A percentile compares a stretch with the other conserved stretches of the same genome.
Conservation (phyloP, 2,113 vertebrate species). For the Andinoacara biseriatus region DNA sequence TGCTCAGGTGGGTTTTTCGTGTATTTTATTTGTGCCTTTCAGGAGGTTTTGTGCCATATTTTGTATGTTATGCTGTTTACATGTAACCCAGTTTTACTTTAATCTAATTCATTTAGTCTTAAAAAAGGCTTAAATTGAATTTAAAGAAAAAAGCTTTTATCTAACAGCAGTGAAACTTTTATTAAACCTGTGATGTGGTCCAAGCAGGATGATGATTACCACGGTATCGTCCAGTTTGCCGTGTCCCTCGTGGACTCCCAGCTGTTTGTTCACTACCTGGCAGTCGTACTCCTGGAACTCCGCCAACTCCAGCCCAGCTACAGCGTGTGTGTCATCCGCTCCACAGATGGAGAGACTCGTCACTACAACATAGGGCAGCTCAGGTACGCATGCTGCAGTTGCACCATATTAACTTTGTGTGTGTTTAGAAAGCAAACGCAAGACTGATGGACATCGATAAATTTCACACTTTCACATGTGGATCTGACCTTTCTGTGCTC, state of each 20-base stretch:
- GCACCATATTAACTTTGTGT: not conserved
- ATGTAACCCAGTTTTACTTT: not conserved
- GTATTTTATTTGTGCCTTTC: not conserved
- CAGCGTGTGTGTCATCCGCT: constrained; percentile 88
- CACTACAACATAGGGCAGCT: constrained; percentile 93
- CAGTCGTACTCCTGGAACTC: constrained; percentile 92
- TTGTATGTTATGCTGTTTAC: not conserved
- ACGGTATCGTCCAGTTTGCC: constrained; percentile 93
- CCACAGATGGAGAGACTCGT: constrained; percentile 88
- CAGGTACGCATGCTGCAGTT: constrained; percentile 78
- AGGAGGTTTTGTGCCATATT: not conserved
- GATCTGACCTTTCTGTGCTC: constrained; percentile 6
- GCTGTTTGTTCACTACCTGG: constrained; percentile 95
- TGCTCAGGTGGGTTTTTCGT: constrained; percentile 76
- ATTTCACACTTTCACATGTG: not conserved
- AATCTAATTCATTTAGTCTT: not conserved
- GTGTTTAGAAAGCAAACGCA: not conserved
- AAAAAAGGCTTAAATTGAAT: not conserved
- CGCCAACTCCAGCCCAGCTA: constrained; percentile 91
- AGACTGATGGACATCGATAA: not conserved
- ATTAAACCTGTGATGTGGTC: constrained; percentile 19
- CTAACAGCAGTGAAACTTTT: not conserved
- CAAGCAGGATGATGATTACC: constrained; percentile 88
- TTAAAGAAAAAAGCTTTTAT: not conserved
- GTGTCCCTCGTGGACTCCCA: constrained; percentile 95